Evolutionary conservation across 2,797 vertebrate genomes (phyloP), one percentile per base, ranked within the genome.

Genomic region (Xerus rutilus): DNA sequence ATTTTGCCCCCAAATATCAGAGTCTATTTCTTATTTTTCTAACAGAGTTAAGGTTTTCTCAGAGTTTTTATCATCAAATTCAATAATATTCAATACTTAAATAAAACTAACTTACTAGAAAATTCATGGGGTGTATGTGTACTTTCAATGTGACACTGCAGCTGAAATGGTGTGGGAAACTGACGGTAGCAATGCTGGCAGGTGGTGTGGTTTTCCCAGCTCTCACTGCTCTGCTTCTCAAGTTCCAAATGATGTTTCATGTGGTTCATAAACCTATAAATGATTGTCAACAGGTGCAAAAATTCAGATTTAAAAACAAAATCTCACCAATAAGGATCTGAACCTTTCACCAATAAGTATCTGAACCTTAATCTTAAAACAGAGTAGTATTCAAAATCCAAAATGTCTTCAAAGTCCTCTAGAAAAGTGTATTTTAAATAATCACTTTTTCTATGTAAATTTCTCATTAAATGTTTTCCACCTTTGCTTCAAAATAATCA

Each of bases 221-320:
- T 99, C 98, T 99, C 99, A 32, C 99, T 99, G 98, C 99, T 99
- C 98, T 99, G 99, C 98, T 99, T 99, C 97, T 99, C 99, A 87
- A 99, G 98, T 98, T 99, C 99, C 98, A 99, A 98, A 97, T 99
- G 99, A 97, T 99, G 99, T 90, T 99, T 99, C 99, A 99, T 99
- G 97, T 99, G 99, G 98, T 99, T 99, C 99, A 99, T 99, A 97
- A 99, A 99, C 98, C 99, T 99, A 98, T 17, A 95, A 96, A 91
- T 49, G 49, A 97, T 2, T 97, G 77, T 18, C 39, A 97, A 96
- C 84, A 98, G 88, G 91, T 96, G 91, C 62, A 97, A 96, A 78
- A 23, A 1, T 13, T 54, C 52, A 59, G 93, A 96, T 96, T 98
- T 89, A 95, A 93, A 95, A 88, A 94, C 49, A 79, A 49, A 35